Evolutionary conservation across 1,140 invertebrate species (phyloP).

Genomic region (Drosophila erecta): DNA sequence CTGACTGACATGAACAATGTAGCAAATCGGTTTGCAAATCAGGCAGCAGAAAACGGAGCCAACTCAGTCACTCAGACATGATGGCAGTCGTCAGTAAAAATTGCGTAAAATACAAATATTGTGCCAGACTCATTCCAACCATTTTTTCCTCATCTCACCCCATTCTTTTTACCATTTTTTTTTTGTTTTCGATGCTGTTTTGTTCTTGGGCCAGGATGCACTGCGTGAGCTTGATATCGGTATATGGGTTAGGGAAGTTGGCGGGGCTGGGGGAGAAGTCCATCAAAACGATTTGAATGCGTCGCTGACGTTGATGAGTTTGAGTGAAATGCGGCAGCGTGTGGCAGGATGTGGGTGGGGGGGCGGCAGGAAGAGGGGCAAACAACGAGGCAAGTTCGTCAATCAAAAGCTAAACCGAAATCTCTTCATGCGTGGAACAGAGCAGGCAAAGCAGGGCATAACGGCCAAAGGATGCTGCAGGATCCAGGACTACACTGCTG

Average conservation of each 20-base stretch:
- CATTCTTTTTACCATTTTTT: conserved; percentile 24
- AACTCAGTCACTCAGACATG: conserved; percentile 51
- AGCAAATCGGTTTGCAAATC: conserved; percentile 79
- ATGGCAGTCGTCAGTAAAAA: conserved; percentile 70
- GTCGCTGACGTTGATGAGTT: conserved; percentile 84
- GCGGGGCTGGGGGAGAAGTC: conserved; percentile 41
- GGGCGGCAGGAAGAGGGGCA: conserved; percentile 41
- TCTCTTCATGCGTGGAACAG: conserved; percentile 75
- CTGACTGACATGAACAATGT: conserved; percentile 77
- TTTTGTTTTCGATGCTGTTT: conserved; percentile 43
- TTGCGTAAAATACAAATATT: conserved; percentile 84
- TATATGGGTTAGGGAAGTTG: not conserved
- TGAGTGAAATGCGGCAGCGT: conserved; percentile 76
- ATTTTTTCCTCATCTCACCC: conserved; percentile 31
- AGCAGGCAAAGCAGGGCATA: conserved; percentile 30
- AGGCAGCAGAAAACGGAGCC: conserved; percentile 42
- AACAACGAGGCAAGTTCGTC: conserved; percentile 74
- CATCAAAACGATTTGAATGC: conserved; percentile 84
- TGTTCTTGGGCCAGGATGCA: conserved; percentile 66
- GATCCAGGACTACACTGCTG: conserved; percentile 16
- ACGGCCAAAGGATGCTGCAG: conserved; percentile 64
- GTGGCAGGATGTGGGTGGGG: conserved; percentile 9
- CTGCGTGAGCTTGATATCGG: conserved; percentile 45
- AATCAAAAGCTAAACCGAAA: conserved; percentile 83
- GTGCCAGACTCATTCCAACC: conserved; percentile 57